Base-by-base conservation (phyloP, 2,113 vertebrate genomes). In the Oryzias javanicus region DNA sequence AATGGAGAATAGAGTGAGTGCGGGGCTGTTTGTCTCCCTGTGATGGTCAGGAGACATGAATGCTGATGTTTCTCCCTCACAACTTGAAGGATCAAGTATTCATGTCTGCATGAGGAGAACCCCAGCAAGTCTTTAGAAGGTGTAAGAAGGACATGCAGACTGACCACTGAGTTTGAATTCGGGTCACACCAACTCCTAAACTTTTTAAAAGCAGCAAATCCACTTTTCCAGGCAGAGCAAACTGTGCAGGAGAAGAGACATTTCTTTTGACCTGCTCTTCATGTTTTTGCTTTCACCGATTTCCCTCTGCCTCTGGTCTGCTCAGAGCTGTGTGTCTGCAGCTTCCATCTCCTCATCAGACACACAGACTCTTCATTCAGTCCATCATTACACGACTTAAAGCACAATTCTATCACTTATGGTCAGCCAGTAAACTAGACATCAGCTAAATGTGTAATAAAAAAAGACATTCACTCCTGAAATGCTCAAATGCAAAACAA, bases 381-480 rank as follows among this genome's bases (percentile, higher is more conserved):
- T 93, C 92, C 91, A 72, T 93, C 92, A 90, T 91, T 88, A 92
- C 93, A 91, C 93, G 93, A 95, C 93, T 94, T 92, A 94, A 98
- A 98, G 97, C 97, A 98, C 97, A 98, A 98, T 93, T 91, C 93
- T 93, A 93, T 94, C 95, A 94, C 94, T 95, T 93, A 94, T 92
- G 91, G 93, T 92, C 92, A 89, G 91, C 94, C 92, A 91, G 88
- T 93, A 94, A 76, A 80, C 72, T 78, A 73, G 94, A 93, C 94
- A 82, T 85, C 35, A 35, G 35, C 35, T 35, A 35, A 35, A 8
- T 35, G 35, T 89, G 75, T 90, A 91, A 90, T 93, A 93, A 94
- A 91, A n/a, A 90, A 19, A 19, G 94, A 94, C 93, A 3, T 22
- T 92, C 86, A 94, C 90, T 93, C 35, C 35, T 93, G 93, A 94